Evolutionary conservation across 1,140 invertebrate genomes (phyloP).

Genomic region (Ridgeia piscesae): DNA sequence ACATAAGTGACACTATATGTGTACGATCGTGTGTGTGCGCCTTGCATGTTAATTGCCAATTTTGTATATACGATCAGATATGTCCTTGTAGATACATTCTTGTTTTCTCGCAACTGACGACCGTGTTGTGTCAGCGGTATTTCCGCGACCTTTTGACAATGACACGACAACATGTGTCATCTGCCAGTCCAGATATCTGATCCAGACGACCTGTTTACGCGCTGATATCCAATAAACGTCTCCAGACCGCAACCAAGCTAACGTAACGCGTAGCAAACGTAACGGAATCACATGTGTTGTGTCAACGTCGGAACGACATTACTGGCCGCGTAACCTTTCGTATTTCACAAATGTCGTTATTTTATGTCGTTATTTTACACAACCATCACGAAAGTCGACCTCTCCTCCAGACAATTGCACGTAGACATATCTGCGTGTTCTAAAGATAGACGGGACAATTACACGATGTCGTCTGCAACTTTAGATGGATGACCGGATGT

Average conservation of each 20-base stretch:
- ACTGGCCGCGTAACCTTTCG: background rate
- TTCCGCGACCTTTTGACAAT: too few species aligned
- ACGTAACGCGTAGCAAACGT: background rate
- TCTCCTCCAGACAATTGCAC: background rate
- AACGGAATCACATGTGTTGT: background rate
- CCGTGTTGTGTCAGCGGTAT: too few species aligned
- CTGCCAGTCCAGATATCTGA: too few species aligned
- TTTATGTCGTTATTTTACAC: background rate
- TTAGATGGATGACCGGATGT: background rate
- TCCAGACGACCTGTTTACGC: background rate
- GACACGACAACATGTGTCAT: too few species aligned
- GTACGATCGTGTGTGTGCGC: too few species aligned
- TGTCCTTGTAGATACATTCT: too few species aligned
- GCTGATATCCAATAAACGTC: background rate
- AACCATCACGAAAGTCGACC: background rate
- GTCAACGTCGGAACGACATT: background rate
- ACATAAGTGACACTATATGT: too few species aligned
- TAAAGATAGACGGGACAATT: background rate
- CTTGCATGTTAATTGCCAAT: too few species aligned
- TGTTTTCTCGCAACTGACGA: too few species aligned
- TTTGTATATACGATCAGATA: too few species aligned
- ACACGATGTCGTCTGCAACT: background rate
- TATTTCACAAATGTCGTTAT: background rate
- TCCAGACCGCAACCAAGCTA: background rate
- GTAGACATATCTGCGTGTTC: background rate